Base-by-base conservation (phyloP, 2,888 invertebrate species). In the Leptarthrus brevirostris region DNA sequence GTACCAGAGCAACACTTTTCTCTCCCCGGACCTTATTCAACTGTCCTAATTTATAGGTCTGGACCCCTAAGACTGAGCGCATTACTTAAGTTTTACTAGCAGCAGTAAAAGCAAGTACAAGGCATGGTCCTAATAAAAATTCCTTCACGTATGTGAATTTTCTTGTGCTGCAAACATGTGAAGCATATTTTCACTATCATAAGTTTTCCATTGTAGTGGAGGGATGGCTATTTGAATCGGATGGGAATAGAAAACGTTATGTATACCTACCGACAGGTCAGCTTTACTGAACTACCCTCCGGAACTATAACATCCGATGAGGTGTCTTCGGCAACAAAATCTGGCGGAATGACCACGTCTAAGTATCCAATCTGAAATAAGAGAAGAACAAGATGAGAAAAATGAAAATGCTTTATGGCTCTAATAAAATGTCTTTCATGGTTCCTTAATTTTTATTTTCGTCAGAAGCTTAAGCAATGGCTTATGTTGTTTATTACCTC, bases 331-430 rank as follows among this genome's bases (percentile, higher is more conserved):
- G 90, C 83, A 76, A 95, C 89, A 80, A 97, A 95, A 84, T 96
- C 94, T n/a, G 97, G 96, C 34, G 96, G 95, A 78, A 96, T 91
- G 24, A 94, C 93, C 70, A 96, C 94, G 78, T 94, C 92, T 79
- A 96, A 86, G 83, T 89, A 90, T 30, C 94, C 95, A 86, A 93
- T 91, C 95, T 95, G 86, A 8, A 85, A 86, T 72, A 54, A 66
- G 47, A 71, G 66, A 77, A 72, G 69, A 73, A 34, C 52, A 18
- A 69, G 72, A 72, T 44, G 56, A 72, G 56, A 72, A 71, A 71
- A 75, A 74, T 72, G 36, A 54, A 72, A 75, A 73, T 61, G 49
- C 44, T 75, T 74, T 73, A 75, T 74, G 56, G 52, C 20, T 30
- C 64, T 52, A 75, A 75, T 75, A 73, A 75, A 75, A 75, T 73